phyloP scores from a whole-genome alignment of 2,888 invertebrate species.

The Brenthis daphne region DNA sequence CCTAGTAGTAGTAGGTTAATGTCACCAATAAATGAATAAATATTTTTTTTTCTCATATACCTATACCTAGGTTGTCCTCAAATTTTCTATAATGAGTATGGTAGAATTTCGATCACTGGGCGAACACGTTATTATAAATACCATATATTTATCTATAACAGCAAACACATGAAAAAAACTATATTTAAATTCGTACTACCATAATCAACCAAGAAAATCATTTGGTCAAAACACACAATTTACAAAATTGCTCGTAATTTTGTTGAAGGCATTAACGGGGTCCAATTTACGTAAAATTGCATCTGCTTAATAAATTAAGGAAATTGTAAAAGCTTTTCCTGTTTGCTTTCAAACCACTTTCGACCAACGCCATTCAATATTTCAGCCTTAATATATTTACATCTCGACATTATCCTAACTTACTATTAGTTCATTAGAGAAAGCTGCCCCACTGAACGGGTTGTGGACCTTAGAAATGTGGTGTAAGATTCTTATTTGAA shows the following conservation, averaged over 20 bases:
- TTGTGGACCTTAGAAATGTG: slow-evolving; percentile 1
- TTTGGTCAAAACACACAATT: neutral
- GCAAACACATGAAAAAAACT: too few species aligned
- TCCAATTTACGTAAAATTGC: neutral
- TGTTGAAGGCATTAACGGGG: neutral
- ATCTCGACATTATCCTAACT: slow-evolving; percentile 14
- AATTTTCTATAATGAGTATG: too few species aligned
- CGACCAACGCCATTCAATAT: neutral
- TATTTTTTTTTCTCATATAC: too few species aligned
- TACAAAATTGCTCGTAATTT: neutral
- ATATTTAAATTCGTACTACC: too few species aligned
- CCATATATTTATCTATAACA: too few species aligned
- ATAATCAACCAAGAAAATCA: neutral
- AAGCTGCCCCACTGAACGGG: slow-evolving; percentile 14
- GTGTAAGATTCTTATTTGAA: slow-evolving; percentile 14
- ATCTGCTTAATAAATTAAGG: neutral
- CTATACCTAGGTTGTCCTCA: too few species aligned
- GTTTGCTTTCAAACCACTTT: slow-evolving; percentile 7
- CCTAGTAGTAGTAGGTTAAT: too few species aligned
- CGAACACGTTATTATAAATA: too few species aligned
- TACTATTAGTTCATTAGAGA: slow-evolving; percentile 4
- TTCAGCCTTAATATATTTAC: neutral
- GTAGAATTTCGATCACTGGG: too few species aligned
- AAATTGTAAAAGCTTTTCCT: slow-evolving; percentile 9
- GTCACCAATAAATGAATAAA: too few species aligned